Percentiles rank a stretch among this genome's conserved stretches.
Evolutionary conservation across 2,888 invertebrate genomes (phyloP).

Genomic region (Aethes cnicana): DNA sequence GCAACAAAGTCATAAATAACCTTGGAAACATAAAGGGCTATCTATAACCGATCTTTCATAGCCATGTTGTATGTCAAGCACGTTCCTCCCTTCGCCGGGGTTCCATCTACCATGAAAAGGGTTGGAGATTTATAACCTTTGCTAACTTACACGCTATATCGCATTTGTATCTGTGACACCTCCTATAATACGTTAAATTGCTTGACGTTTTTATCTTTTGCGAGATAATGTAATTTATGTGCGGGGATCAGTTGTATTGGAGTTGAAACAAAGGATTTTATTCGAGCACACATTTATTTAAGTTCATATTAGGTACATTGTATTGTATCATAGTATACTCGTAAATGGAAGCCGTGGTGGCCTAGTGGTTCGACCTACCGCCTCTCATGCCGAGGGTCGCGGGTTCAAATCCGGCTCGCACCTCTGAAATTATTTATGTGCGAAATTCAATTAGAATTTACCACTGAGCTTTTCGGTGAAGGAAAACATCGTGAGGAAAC

Average conservation of each 20-base stretch:
- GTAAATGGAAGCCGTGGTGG: too few species aligned
- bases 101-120: conserved; percentile 48
- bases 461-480: too few species aligned
- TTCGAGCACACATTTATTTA: too few species aligned
- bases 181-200: conserved; percentile 45
- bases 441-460: too few species aligned
- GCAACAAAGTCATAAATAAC: conserved; percentile 18
- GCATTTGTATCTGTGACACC: conserved; percentile 44
- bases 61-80: conserved; percentile 37
- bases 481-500: too few species aligned
- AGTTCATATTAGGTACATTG: too few species aligned
- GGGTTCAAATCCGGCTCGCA: too few species aligned
- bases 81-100: conserved; percentile 36
- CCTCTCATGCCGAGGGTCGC: too few species aligned
- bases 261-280: too few species aligned
- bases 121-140: conserved; percentile 49
- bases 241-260: conserved; percentile 33
- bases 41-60: conserved; percentile 33
- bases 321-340: too few species aligned
- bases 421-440: too few species aligned
- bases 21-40: conserved; percentile 21
- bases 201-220: conserved; percentile 41
- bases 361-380: too few species aligned
- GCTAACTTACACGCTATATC: conserved; percentile 39
- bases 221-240: conserved; percentile 39